These are phyloP conservation scores for Pediacus dermestoides DNA, from an alignment of 2,888 invertebrate species.

Conservation along the genomic window DNA sequence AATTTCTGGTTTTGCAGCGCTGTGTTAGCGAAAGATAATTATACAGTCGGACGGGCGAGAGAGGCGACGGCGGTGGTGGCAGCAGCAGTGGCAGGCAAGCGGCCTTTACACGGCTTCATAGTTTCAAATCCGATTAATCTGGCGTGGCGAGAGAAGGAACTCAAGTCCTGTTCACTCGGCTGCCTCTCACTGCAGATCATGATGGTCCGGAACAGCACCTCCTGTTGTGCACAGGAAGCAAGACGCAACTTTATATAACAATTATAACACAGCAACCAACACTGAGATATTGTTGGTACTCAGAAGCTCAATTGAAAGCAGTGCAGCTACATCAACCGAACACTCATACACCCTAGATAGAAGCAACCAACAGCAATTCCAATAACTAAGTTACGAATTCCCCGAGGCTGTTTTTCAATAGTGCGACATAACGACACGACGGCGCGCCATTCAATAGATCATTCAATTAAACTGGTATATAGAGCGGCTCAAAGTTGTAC, in stretches of 20 bases:
- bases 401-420: constrained; percentile 1
- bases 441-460: constrained; percentile 1
- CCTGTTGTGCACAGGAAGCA: constrained; percentile 25
- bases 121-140: constrained; percentile 50
- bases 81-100: no score
- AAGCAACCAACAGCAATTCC: neutral
- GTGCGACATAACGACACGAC: neutral
- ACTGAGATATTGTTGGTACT: neutral
- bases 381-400: neutral
- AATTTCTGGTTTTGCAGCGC: constrained; percentile 43
- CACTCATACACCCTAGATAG: no score
- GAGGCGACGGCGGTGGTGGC: neutral
- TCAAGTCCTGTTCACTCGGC: constrained; percentile 11
- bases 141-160: constrained; percentile 33
- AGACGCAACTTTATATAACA: constrained; percentile 23
- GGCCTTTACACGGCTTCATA: constrained; percentile 49
- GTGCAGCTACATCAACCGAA: no score
- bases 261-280: no score
- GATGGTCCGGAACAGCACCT: constrained; percentile 14
- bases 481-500: no score
- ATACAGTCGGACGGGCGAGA: constrained; percentile 43
- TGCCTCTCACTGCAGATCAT: constrained; percentile 6
- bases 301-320: no score
- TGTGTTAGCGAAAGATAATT: constrained; percentile 42
- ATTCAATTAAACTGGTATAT: constrained; percentile 1